Base-by-base conservation (phyloP, 1,140 invertebrate species). In the Leptonema lineaticorne region DNA sequence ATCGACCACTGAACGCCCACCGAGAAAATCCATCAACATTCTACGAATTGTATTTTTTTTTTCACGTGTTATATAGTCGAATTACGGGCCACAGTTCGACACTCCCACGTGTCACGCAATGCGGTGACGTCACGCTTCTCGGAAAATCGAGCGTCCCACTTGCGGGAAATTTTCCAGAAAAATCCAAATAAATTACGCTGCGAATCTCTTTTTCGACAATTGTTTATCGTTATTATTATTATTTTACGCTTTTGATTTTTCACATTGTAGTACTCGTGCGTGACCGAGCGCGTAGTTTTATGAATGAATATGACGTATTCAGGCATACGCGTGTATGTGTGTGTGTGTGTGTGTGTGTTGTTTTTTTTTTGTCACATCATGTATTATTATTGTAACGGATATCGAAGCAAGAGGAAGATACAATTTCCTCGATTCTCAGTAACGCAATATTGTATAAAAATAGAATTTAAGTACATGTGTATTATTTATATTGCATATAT, bases 101-200 rank as follows among this genome's bases (percentile, higher is more conserved):
- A 41, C 37, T 14, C 37, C 22, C 50, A 53, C 50, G 50, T 53
- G 50, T 26, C 50, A 53, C 50, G 50, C 20, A 53, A 22, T 53
- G 1, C 5, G 18, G 50, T 53, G 50, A 53, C 50, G 50, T 53
- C 50, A 53, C 9, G 22, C 7, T 53, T 53, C 50, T 20, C 20
- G 22, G 50, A 53, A 53, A 26, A 24, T 24, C 16, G 20, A 16
- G 50, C 50, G 50, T 20, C 9, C 50, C 24, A 53, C 50, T 53
- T 26, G 27, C 50, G n/a, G 50, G 50, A 24, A 53, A 53, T 26
- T 53, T 53, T 53, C 24, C 50, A 53, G 50, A 53, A 53, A 26
- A 22, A 2, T 45, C 14, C 37, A 45, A 16, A n/a, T 45, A 45
- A 26, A 53, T 22, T 24, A 24, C 9, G 22, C 22, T 26, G 2